Base-by-base conservation (phyloP, 1,140 invertebrate species). In the Sweltsa coloradensis region DNA sequence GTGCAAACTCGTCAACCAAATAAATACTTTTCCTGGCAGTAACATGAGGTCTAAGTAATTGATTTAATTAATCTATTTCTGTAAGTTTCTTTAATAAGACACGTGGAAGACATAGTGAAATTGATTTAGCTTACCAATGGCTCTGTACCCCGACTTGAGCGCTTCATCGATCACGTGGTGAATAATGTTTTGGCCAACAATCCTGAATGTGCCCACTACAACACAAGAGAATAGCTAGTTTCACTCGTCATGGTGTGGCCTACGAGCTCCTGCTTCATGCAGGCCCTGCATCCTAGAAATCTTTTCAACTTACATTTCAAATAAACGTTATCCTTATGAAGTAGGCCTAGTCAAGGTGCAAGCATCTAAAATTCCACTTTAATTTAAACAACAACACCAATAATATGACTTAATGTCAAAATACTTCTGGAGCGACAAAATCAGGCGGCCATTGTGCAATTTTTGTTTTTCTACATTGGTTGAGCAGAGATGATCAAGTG, bases 151-250 rank as follows among this genome's bases (percentile, higher is more conserved):
- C 53, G 63, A 59, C 21, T 56, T 58, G 11, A 81, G 60, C 40
- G 71, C 67, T 55, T 63, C 60, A 57, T 75, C 67, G 4, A 76
- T 34, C 14, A 70, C 67, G 40, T 63, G 52, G 45, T 60, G 51
- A 45, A 75, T 71, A 23, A 59, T 46, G 34, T 68, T 53, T 46
- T 39, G 51, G 3, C 68, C 69, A 22, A 49, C 58, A 36, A 75
- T 65, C 51, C 56, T 62, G 49, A 61, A 75, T 1, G 72, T 76
- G 37, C 73, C 73, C 64, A 74, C 74, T 76, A 49, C 44, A 64
- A 60, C 3, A 34, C 43, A 22, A 41, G 45, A 23, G 9, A 51
- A 31, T n/a, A 27, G 34, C 36, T n/a, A n/a, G 18, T 29, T 22
- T 23, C 21, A 29, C 37, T 37, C 7, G 25, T 16, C 3, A 3